Percentiles rank a stretch among this genome's conserved stretches.
Conservation (phyloP, 1,140 invertebrate species). For the Teleopsis dalmanni region DNA sequence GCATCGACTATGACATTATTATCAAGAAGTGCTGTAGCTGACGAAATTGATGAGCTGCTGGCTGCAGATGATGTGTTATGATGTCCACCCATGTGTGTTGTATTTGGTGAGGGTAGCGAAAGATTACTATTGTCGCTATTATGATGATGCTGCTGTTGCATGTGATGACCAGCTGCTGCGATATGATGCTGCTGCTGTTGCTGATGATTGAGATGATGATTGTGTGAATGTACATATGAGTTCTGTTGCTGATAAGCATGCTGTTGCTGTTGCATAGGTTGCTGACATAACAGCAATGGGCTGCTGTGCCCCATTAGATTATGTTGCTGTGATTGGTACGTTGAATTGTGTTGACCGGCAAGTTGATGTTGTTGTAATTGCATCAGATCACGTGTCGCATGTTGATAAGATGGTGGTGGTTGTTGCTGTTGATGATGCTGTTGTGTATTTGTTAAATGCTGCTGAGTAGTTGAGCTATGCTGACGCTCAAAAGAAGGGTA, state of each 20-base stretch:
- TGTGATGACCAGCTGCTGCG: slow-evolving; percentile 49
- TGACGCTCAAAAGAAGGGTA: slow-evolving; percentile 8
- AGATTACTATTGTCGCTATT: slow-evolving; percentile 63
- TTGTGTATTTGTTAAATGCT: slow-evolving; percentile 18
- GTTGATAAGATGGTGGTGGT: slow-evolving; percentile 45
- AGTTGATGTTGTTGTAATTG: slow-evolving; percentile 50
- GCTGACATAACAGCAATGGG: slow-evolving; percentile 9
- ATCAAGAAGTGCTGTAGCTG: slow-evolving; percentile 35
- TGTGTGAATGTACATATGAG: slow-evolving; percentile 51
- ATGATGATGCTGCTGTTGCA: slow-evolving; percentile 45
- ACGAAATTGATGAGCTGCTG: slow-evolving; percentile 51
- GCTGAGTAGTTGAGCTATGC: slow-evolving; percentile 18
- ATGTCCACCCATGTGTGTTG: slow-evolving; percentile 49
- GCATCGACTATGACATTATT: slow-evolving; percentile 37
- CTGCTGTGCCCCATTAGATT: slow-evolving; percentile 7
- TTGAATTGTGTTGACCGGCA: slow-evolving; percentile 22
- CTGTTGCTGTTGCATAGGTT: slow-evolving; percentile 23
- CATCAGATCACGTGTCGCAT: slow-evolving; percentile 41
- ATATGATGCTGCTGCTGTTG: slow-evolving; percentile 52
- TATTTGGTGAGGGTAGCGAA: slow-evolving; percentile 62
- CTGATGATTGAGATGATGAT: slow-evolving; percentile 41
- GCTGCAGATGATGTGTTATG: slow-evolving; percentile 49
- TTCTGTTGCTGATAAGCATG: slow-evolving; percentile 41
- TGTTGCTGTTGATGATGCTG: slow-evolving; percentile 17
- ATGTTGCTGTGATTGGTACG: slow-evolving; percentile 27